Evolutionary conservation across 1,140 invertebrate species (phyloP).

Genomic region (Aphelinus certus): DNA sequence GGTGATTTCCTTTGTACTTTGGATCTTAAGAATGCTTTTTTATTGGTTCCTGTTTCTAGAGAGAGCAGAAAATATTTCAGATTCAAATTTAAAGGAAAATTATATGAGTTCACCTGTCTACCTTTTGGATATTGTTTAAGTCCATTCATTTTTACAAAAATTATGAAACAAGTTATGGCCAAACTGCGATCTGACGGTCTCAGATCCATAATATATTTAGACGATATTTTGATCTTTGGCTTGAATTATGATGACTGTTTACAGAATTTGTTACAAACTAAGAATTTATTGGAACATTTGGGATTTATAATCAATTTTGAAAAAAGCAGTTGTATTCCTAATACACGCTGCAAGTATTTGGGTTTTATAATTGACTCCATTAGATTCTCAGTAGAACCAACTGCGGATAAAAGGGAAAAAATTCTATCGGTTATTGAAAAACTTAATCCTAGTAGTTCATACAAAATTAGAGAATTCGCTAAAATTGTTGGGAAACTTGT

Average conservation of each 20-base stretch:
- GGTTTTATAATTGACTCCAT: constrained; percentile 43
- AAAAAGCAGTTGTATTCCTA: constrained; percentile 36
- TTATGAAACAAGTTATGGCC: constrained; percentile 40
- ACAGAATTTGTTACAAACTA: constrained; percentile 16
- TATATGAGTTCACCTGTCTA: constrained; percentile 42
- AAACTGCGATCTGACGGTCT: constrained; percentile 25
- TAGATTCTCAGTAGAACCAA: constrained; percentile 21
- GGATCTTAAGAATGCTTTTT: constrained; percentile 38
- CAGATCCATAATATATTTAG: constrained; percentile 32
- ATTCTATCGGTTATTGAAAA: constrained; percentile 11
- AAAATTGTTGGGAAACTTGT: constrained; percentile 41
- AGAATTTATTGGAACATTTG: constrained; percentile 8
- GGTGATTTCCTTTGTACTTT: background rate
- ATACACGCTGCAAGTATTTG: constrained; percentile 38
- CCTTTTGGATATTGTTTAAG: constrained; percentile 39
- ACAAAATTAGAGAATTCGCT: constrained; percentile 44
- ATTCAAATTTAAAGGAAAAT: constrained; percentile 33
- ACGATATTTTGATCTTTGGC: constrained; percentile 35
- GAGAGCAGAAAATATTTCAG: constrained; percentile 41
- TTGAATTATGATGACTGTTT: constrained; percentile 18
- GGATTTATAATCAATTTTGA: constrained; percentile 44
- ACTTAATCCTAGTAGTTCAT: constrained; percentile 4
- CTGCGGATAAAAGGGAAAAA: constrained; percentile 31
- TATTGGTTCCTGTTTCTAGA: constrained; percentile 34
- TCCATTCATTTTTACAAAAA: constrained; percentile 44